These are phyloP conservation scores for Polydrusus tereticollis DNA, from an alignment of 2,888 invertebrate species.

Conservation along the genomic window DNA sequence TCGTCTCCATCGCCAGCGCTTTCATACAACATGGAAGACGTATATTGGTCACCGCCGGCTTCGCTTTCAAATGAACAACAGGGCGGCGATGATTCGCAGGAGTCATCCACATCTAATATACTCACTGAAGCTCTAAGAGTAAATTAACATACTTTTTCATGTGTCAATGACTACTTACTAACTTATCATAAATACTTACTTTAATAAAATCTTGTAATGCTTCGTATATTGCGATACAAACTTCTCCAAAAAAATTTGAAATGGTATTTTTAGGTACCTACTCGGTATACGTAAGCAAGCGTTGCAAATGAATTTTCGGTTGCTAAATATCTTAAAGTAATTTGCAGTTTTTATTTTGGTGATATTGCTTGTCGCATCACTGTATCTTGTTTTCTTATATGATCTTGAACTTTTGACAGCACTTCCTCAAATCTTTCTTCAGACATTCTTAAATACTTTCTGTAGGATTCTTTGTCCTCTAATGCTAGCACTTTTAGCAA, in stretches of 20 bases:
- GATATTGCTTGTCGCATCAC: slow-evolving; percentile 48
- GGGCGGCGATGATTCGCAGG: neutral
- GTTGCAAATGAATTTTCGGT: slow-evolving; percentile 51
- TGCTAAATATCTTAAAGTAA: slow-evolving; percentile 52
- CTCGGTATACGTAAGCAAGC: slow-evolving; percentile 42
- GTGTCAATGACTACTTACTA: too few species aligned
- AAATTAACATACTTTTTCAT: neutral
- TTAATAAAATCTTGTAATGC: slow-evolving; percentile 49
- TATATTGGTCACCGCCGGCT: neutral
- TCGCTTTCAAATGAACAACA: neutral
- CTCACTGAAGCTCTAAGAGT: too few species aligned
- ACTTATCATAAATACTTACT: slow-evolving; percentile 10
- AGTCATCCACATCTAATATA: too few species aligned
- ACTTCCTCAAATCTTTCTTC: slow-evolving; percentile 45
- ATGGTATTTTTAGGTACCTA: slow-evolving; percentile 51
- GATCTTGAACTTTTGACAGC: slow-evolving; percentile 40
- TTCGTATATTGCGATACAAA: slow-evolving; percentile 48
- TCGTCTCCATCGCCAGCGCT: slow-evolving; percentile 1
- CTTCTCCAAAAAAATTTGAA: slow-evolving; percentile 49
- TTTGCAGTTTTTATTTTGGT: slow-evolving; percentile 51
- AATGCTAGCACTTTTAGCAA: slow-evolving; percentile 54
- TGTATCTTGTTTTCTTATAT: slow-evolving; percentile 45
- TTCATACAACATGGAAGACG: neutral
- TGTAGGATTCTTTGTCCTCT: too few species aligned
- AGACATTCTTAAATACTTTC: too few species aligned